These are phyloP conservation scores for Phodopus roborovskii DNA, from an alignment of 2,113 vertebrate species.

Conservation along the genomic window DNA sequence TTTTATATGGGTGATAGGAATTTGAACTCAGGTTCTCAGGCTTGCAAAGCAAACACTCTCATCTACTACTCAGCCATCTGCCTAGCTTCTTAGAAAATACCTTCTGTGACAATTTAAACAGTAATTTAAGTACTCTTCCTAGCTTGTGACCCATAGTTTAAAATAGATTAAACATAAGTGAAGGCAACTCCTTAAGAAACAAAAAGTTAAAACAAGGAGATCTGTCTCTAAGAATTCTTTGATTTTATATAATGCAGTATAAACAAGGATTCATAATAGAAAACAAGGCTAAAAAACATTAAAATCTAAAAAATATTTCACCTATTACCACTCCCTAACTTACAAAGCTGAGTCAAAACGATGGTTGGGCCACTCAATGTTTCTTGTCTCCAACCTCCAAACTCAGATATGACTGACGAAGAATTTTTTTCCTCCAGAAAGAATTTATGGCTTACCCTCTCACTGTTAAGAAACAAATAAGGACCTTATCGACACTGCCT, in stretches of 20 bases:
- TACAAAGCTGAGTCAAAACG: background rate
- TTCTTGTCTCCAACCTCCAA: slow-evolving; percentile 16
- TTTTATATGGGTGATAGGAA: background rate
- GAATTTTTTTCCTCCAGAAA: slow-evolving; percentile 34
- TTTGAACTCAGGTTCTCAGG: background rate
- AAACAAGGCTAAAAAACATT: slow-evolving; percentile 39
- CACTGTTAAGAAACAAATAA: slow-evolving; percentile 33
- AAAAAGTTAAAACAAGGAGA: background rate
- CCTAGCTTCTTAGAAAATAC: background rate
- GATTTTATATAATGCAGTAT: background rate
- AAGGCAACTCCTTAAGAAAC: slow-evolving; percentile 7
- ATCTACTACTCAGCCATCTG: no score
- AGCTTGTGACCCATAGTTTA: slow-evolving; percentile 38
- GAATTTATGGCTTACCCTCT: background rate
- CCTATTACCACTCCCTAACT: background rate
- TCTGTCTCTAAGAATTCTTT: slow-evolving; percentile 67
- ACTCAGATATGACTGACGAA: background rate
- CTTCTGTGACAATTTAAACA: slow-evolving; percentile 15
- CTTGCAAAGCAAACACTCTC: background rate
- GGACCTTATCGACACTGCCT: background rate
- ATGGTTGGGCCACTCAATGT: slow-evolving; percentile 19
- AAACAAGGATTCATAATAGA: slow-evolving; percentile 43
- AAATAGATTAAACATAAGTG: slow-evolving; percentile 17
- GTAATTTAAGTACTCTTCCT: slow-evolving; percentile 32
- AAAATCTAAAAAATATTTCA: background rate